A percentile compares a stretch with the other conserved stretches of the same genome.
phyloP scores from a whole-genome alignment of 2,888 invertebrate species.

The Xanthostigma xanthostigma region DNA sequence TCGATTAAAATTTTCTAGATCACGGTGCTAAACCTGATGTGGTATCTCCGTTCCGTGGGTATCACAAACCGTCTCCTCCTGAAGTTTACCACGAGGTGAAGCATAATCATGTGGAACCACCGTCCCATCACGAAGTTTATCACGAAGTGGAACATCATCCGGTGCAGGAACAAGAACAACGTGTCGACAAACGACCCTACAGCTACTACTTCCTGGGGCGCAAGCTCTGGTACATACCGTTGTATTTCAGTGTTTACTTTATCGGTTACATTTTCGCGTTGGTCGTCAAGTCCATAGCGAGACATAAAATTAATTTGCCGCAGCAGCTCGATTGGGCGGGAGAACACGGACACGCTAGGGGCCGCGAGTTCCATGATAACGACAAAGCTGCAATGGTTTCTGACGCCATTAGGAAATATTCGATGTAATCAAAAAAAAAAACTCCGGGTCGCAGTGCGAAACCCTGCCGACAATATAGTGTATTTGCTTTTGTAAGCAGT shows the following conservation, averaged over 20 bases:
- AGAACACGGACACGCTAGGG: no score
- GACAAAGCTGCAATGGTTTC: no score
- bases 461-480: no score
- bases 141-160: constrained; percentile 25
- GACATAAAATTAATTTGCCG: constrained; percentile 53
- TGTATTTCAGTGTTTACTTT: constrained; percentile 61
- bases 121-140: constrained; percentile 23
- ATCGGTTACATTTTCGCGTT: constrained; percentile 54
- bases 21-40: constrained; percentile 6
- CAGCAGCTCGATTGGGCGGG: constrained; percentile 27
- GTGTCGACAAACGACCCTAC: constrained; percentile 42
- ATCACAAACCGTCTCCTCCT: not conserved
- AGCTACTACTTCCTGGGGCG: constrained; percentile 62
- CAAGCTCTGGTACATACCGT: constrained; percentile 58
- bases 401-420: no score
- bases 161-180: constrained; percentile 37
- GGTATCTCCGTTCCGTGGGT: not conserved
- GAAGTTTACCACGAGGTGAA: not conserved
- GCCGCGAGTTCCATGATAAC: no score
- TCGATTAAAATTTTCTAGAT: constrained; percentile 14
- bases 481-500: no score
- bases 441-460: no score
- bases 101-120: constrained; percentile 8
- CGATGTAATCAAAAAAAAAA: no score
- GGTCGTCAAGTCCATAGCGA: constrained; percentile 53